Base-by-base conservation (phyloP, 2,113 vertebrate genomes). In the Elaphurus davidianus region DNA sequence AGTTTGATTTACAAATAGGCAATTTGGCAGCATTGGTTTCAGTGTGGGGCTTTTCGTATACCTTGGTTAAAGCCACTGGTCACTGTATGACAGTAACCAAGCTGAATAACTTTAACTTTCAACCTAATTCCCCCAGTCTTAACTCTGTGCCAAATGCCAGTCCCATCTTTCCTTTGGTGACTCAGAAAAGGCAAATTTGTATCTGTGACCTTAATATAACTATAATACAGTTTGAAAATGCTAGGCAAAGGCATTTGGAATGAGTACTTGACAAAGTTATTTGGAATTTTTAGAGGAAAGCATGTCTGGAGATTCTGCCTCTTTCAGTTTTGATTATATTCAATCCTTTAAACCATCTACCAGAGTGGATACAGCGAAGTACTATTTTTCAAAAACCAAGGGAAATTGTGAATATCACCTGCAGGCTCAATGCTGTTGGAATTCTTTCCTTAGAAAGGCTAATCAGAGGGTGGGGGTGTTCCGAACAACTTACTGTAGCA, bases 281-380 rank as follows among this genome's bases (percentile, higher is more conserved):
- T 89, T 94, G 83, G n/a, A 96, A 93, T 71, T 96, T 95, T 93
- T 96, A 71, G 12, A 93, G 76, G 33, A 94, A 60, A 91, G 28
- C 52, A 45, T 96, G 50, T 90, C 93, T 93, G 60, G 84, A 93
- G 67, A 45, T 87, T 94, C 67, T 90, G 82, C 30, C 43, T 71
- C 82, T 97, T 98, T 93, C 57, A 90, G 12, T 95, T 97, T 95
- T 93, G 17, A 96, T 96, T 93, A 57, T 79, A 84, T 23, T 84
- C 55, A 57, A 45, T 94, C 90, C 83, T 96, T 94, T 55, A 76
- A 54, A 33, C 67, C 36, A 67, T 91, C 76, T 81, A 91, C 43
- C 36, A 95, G 54, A 86, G 89, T 6, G 79, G 19, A 92, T 92
- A 88, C 28, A 87, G 45, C 50, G 12, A 89, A 95, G 25, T 84